Percentiles rank a stretch among this genome's conserved stretches.
phyloP scores from a whole-genome alignment of 53 echinoderm and acorn worm species.

The Mesocentrotus franciscanus region DNA sequence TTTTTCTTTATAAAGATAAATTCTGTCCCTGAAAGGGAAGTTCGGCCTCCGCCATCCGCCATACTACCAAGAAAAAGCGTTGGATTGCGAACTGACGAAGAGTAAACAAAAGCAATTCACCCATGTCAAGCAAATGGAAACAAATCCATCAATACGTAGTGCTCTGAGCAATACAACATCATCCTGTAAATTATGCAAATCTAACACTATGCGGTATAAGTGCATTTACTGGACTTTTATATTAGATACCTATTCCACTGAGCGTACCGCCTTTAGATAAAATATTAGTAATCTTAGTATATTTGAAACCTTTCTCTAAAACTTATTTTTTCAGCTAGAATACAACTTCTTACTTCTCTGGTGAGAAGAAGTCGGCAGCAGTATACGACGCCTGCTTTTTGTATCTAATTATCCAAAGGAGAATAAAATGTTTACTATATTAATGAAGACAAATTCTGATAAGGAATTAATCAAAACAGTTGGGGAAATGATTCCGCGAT shows the following conservation, averaged over 20 bases:
- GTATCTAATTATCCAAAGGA: not conserved
- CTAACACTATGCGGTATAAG: too few species aligned
- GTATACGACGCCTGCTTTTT: not conserved
- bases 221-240: too few species aligned
- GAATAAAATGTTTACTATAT: not conserved
- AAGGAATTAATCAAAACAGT: not conserved
- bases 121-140: not conserved
- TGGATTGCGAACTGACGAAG: not conserved
- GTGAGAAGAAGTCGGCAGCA: not conserved
- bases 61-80: not conserved
- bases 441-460: not conserved
- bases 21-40: not conserved
- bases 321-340: too few species aligned
- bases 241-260: too few species aligned
- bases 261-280: too few species aligned
- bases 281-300: too few species aligned
- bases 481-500: too few species aligned
- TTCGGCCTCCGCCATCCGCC: not conserved
- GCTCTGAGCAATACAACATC: too few species aligned
- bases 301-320: too few species aligned
- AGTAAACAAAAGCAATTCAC: not conserved
- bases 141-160: not conserved
- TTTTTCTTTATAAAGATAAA: not conserved
- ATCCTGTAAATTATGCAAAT: too few species aligned
- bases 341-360: too few species aligned